Percentiles rank a stretch among this genome's conserved stretches.
Conservation (phyloP, 2,888 invertebrate species). For the Imbricaverruca yamaguchii region DNA sequence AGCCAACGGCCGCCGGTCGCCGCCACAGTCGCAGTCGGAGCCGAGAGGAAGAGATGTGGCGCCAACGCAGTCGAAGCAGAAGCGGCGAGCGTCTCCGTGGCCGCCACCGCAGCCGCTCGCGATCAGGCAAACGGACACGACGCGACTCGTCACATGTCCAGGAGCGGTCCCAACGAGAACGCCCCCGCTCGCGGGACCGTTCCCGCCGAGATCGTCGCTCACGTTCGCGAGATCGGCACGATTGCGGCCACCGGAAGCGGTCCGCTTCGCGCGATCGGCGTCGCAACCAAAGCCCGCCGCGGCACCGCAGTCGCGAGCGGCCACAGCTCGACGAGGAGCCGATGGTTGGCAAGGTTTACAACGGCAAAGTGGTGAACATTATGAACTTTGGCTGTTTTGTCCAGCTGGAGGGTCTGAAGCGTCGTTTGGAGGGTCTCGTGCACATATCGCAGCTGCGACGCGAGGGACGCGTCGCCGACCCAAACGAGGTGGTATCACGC, state of each 20-base stretch:
- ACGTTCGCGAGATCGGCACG: not conserved
- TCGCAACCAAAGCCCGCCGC: not conserved
- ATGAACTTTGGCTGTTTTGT: constrained; percentile 99
- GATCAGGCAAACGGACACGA: not conserved
- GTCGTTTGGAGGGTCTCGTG: constrained; percentile 89
- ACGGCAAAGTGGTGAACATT: constrained; percentile 88
- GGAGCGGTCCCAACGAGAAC: not conserved
- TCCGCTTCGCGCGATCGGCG: constrained; percentile 1
- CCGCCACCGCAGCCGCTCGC: not conserved
- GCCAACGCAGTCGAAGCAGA: not conserved
- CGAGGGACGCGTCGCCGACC: constrained; percentile 89
- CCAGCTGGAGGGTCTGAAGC: constrained; percentile 80
- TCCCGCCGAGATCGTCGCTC: not conserved
- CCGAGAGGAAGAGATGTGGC: constrained; percentile 2
- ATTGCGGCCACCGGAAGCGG: not conserved
- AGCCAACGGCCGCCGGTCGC: not conserved
- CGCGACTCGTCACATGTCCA: not conserved
- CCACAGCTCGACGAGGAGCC: constrained; percentile 31
- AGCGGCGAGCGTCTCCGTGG: not conserved
- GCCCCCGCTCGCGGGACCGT: not conserved
- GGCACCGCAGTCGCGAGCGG: not conserved
- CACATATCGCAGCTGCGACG: constrained; percentile 91
- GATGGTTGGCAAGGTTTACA: constrained; percentile 53
- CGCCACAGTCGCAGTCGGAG: constrained; percentile 13
- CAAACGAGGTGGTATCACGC: constrained; percentile 82